Evolutionary conservation across 2,797 vertebrate species (phyloP).

Genomic region (Phrynocephalus guinanensis): DNA sequence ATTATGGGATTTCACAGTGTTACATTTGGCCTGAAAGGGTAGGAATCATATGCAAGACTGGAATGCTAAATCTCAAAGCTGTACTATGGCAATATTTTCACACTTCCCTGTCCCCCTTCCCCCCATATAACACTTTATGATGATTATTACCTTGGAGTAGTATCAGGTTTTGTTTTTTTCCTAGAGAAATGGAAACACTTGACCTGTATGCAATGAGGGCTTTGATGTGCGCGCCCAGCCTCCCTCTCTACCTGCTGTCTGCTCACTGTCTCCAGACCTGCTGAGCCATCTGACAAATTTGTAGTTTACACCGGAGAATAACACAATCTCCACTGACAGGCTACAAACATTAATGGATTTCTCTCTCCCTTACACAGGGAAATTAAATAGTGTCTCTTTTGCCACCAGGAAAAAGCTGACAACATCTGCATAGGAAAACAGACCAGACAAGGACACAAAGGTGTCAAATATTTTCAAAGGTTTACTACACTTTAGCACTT

Average conservation of each 20-base stretch:
- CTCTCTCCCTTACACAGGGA: slow-evolving; percentile 51
- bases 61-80: not conserved
- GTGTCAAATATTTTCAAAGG: slow-evolving; percentile 50
- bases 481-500: slow-evolving; percentile 44
- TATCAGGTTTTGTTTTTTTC: slow-evolving; percentile 32
- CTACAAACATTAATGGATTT: slow-evolving; percentile 48
- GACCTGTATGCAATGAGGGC: slow-evolving; percentile 44
- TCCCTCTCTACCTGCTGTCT: slow-evolving; percentile 30
- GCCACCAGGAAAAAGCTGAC: slow-evolving; percentile 54
- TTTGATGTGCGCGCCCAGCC: slow-evolving; percentile 6
- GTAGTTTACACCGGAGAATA: slow-evolving; percentile 48
- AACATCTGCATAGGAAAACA: slow-evolving; percentile 53
- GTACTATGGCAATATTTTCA: not conserved
- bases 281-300: slow-evolving; percentile 54
- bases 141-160: slow-evolving; percentile 12
- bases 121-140: slow-evolving; percentile 13
- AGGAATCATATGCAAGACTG: not conserved
- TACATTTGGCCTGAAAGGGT: not conserved
- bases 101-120: not conserved
- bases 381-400: slow-evolving; percentile 58
- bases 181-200: slow-evolving; percentile 22
- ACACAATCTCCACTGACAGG: slow-evolving; percentile 58
- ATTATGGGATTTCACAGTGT: slow-evolving; percentile 16
- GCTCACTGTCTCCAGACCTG: slow-evolving; percentile 48
- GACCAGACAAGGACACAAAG: slow-evolving; percentile 36